A percentile compares a stretch with the other conserved stretches of the same genome.
phyloP scores from a whole-genome alignment of 2,888 invertebrate species.

The Zele albiditarsus region DNA sequence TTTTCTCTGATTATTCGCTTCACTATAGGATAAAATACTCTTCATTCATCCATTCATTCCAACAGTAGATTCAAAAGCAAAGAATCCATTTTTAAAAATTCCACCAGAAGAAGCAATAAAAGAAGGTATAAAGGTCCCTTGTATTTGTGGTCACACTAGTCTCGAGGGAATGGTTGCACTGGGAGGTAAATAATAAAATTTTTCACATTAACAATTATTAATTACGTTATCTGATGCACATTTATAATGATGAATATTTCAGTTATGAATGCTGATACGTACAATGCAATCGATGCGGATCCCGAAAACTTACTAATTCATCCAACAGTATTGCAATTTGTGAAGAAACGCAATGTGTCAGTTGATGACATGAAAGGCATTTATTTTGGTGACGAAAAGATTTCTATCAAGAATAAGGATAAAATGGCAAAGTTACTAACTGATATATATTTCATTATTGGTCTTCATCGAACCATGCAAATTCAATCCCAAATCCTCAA shows the following conservation, averaged over 20 bases:
- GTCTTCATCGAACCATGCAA: slow-evolving; percentile 22
- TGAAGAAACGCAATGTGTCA: slow-evolving; percentile 6
- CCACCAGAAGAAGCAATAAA: slow-evolving; percentile 22
- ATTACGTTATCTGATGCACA: no score
- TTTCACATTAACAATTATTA: background rate
- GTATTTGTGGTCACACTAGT: slow-evolving; percentile 20
- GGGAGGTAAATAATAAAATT: background rate
- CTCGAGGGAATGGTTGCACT: slow-evolving; percentile 20
- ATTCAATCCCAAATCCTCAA: background rate
- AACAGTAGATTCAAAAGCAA: slow-evolving; percentile 12
- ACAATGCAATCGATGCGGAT: background rate
- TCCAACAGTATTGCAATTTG: background rate
- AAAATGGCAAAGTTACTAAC: slow-evolving; percentile 1
- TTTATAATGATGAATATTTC: slow-evolving; percentile 40
- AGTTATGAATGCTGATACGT: background rate
- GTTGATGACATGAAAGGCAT: background rate
- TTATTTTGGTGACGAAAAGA: slow-evolving; percentile 24
- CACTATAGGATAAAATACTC: slow-evolving; percentile 14
- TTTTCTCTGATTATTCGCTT: background rate
- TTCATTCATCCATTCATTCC: slow-evolving; percentile 19
- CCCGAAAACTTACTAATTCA: background rate
- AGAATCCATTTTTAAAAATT: slow-evolving; percentile 19
- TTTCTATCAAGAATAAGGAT: slow-evolving; percentile 2
- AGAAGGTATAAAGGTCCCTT: slow-evolving; percentile 29
- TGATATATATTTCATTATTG: slow-evolving; percentile 14